These are phyloP conservation scores for Tenodera sinensis DNA, from an alignment of 2,888 invertebrate species.

Conservation along the genomic window DNA sequence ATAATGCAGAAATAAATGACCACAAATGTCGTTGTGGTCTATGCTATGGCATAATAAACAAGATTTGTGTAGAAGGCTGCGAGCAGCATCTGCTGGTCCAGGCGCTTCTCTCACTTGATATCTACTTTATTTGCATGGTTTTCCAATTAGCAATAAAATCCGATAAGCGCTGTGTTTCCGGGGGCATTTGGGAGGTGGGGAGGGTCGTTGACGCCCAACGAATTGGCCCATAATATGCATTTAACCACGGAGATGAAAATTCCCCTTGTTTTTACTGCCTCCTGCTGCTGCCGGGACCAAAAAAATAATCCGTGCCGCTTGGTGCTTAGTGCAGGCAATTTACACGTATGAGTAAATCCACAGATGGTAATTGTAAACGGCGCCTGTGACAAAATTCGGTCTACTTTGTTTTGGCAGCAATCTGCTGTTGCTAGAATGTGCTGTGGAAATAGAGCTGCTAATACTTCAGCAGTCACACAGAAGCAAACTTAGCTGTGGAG, in stretches of 20 bases:
- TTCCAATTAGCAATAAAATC: constrained; percentile 4
- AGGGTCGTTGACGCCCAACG: not conserved
- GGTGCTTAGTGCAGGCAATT: not conserved
- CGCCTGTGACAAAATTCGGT: not conserved
- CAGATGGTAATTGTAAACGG: not conserved
- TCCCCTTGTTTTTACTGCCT: not conserved
- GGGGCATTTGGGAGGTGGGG: not conserved
- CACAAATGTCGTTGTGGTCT: not conserved
- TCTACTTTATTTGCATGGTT: not conserved
- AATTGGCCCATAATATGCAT: not conserved
- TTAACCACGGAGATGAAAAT: not conserved
- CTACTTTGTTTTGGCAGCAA: not conserved
- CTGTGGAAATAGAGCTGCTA: not conserved
- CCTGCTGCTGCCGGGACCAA: not conserved
- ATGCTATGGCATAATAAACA: not conserved
- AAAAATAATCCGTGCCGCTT: not conserved
- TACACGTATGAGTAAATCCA: not conserved
- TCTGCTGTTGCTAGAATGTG: not conserved
- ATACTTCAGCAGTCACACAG: not conserved
- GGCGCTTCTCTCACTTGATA: not conserved
- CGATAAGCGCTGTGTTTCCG: not conserved
- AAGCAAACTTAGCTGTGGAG: not conserved
- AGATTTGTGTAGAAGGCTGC: not conserved
- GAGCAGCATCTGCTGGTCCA: not conserved
- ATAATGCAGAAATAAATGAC: not conserved